Percentiles rank a stretch among this genome's conserved stretches.
These are phyloP conservation scores for Centropristis striata DNA, from an alignment of 2,113 vertebrate species.

Conservation along the genomic window DNA sequence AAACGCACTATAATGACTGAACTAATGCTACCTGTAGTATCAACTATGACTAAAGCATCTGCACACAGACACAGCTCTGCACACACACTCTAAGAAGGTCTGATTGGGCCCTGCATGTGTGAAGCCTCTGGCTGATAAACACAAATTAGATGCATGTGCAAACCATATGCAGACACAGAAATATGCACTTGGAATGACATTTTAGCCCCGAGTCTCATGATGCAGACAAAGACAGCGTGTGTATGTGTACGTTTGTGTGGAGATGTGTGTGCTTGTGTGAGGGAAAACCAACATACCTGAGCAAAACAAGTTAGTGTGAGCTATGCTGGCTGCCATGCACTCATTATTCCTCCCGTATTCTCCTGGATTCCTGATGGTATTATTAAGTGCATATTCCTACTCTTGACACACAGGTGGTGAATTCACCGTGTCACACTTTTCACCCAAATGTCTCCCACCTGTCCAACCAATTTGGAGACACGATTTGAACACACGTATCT, in stretches of 20 bases:
- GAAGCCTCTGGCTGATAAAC: conserved; percentile 22
- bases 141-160: conserved; percentile 63
- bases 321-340: neutral
- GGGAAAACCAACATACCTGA: conserved; percentile 7
- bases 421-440: neutral
- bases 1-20: neutral
- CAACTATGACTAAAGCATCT: neutral
- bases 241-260: neutral
- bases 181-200: conserved; percentile 39
- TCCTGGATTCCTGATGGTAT: neutral
- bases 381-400: neutral
- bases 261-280: neutral
- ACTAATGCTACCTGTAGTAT: neutral
- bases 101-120: neutral
- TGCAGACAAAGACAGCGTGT: conserved; percentile 35
- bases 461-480: neutral
- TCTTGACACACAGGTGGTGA: neutral
- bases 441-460: neutral
- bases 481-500: neutral
- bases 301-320: conserved; percentile 27
- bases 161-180: conserved; percentile 44
- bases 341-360: neutral
- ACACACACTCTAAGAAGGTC: neutral
- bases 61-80: conserved; percentile 1
- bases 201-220: conserved; percentile 35